Conservation (phyloP, 2,888 invertebrate species). For the Thera britannica region DNA sequence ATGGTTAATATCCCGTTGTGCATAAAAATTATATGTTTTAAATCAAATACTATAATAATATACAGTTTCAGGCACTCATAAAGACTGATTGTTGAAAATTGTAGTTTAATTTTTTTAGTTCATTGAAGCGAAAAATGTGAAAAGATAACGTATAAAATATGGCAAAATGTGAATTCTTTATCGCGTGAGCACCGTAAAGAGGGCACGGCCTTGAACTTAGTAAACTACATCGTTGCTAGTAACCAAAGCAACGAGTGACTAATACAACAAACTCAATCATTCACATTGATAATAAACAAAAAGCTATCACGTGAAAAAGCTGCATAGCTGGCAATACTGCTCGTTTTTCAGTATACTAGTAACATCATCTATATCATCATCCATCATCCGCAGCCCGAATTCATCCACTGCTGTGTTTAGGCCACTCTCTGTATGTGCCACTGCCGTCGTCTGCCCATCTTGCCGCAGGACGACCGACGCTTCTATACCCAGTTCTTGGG, state of each 20-base stretch:
- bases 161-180: slow-evolving; percentile 4
- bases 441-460: no score
- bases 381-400: no score
- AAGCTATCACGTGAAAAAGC: slow-evolving; percentile 5
- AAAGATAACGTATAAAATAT: slow-evolving; percentile 6
- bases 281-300: slow-evolving; percentile 6
- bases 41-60: no score
- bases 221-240: slow-evolving; percentile 13
- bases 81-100: background rate
- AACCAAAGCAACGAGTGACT: slow-evolving; percentile 32
- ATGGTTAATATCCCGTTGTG: no score
- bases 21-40: no score
- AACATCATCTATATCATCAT: no score
- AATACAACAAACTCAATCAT: slow-evolving; percentile 8
- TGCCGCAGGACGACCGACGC: no score
- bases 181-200: slow-evolving; percentile 22
- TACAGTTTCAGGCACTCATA: background rate
- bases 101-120: background rate
- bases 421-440: no score
- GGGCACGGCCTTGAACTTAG: slow-evolving; percentile 36
- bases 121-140: background rate
- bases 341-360: background rate
- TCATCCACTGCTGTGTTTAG: no score
- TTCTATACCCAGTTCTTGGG: no score
- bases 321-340: background rate